Evolutionary conservation across 2,113 vertebrate species (phyloP).

Genomic region (Xenus cinereus): DNA sequence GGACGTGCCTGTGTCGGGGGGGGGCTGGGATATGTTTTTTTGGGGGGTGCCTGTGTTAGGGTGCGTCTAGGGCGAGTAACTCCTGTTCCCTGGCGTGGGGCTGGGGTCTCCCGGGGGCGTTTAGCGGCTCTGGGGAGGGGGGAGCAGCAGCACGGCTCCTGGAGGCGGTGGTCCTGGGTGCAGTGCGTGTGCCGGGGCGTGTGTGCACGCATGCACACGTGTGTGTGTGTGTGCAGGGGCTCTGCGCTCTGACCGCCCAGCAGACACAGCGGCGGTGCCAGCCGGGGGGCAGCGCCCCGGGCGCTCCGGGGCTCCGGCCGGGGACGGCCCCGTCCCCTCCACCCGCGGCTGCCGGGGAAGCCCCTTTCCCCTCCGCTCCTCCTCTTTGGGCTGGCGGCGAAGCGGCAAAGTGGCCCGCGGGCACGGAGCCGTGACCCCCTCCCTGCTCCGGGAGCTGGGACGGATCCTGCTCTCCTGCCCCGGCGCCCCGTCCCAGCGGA

Average conservation of each 20-base stretch:
- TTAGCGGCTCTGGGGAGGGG: accelerated
- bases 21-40: neutral
- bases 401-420: accelerated
- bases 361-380: neutral
- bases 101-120: neutral
- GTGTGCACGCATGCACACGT: neutral
- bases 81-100: neutral
- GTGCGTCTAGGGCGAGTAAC: neutral
- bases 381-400: neutral
- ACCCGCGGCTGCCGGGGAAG: neutral
- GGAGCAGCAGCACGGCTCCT: neutral
- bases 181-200: accelerated
- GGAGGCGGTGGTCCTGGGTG: neutral
- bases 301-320: neutral
- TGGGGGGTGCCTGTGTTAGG: neutral
- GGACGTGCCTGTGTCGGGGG: neutral
- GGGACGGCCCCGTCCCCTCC: neutral
- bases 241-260: neutral
- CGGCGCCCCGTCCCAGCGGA: accelerated
- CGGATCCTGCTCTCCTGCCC: neutral
- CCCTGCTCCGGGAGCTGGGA: neutral
- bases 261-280: neutral
- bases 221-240: neutral
- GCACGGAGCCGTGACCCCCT: neutral
- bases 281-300: neutral